These are phyloP conservation scores for Cosmopolites sordidus DNA, from an alignment of 2,888 invertebrate species.

Conservation along the genomic window DNA sequence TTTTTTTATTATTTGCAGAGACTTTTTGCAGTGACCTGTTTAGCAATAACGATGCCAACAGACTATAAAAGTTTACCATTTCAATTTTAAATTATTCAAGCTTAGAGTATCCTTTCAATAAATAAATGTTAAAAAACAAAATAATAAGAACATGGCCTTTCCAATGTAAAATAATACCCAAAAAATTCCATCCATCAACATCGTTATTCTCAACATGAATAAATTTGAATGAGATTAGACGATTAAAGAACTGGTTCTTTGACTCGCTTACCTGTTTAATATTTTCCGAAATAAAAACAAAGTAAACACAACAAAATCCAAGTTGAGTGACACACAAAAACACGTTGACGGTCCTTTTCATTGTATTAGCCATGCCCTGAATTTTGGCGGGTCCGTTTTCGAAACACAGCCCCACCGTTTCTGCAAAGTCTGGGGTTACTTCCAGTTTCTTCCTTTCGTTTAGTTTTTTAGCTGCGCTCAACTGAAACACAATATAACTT, in stretches of 20 bases:
- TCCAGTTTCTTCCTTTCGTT: constrained; percentile 55
- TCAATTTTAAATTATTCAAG: no score
- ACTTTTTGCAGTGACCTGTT: no score
- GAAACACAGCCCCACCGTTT: constrained; percentile 79
- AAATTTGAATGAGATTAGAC: no score
- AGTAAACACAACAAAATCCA: constrained; percentile 97
- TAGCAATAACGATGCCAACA: no score
- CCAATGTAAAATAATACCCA: no score
- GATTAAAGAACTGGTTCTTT: background rate
- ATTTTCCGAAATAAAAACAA: constrained; percentile 89
- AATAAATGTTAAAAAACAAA: no score
- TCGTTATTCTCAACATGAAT: no score
- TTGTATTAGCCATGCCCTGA: constrained; percentile 58
- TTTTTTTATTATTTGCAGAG: no score
- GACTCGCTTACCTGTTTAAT: constrained; percentile 62
- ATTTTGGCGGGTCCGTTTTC: constrained; percentile 65
- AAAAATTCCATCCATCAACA: no score
- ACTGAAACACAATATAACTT: constrained; percentile 45
- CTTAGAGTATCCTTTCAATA: no score
- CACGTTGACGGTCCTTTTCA: constrained; percentile 71
- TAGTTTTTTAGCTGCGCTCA: constrained; percentile 68
- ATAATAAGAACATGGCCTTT: no score
- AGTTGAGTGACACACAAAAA: constrained; percentile 94
- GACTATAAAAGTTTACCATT: no score
- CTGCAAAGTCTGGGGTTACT: constrained; percentile 68